Percentiles rank a stretch among this genome's conserved stretches.
Conservation (phyloP, 2,797 vertebrate species). For the Scolopax rusticola region DNA sequence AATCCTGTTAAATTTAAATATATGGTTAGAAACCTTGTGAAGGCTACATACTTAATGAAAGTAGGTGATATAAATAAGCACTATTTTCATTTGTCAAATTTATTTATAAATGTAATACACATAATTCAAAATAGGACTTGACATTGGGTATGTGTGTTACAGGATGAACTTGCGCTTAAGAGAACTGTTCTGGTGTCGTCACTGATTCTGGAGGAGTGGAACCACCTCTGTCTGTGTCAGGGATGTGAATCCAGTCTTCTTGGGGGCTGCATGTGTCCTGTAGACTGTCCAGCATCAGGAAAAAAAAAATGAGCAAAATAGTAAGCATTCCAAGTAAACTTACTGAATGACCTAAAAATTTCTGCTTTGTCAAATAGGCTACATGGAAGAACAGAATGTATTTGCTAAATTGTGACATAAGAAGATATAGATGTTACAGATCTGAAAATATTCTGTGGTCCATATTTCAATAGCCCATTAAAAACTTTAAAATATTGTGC, state of each 20-base stretch:
- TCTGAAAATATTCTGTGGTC: neutral
- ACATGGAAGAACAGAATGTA: neutral
- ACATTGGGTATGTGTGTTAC: too few species aligned
- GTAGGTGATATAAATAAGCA: too few species aligned
- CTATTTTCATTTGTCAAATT: too few species aligned
- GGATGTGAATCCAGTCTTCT: neutral
- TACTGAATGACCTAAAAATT: neutral
- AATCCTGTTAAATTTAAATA: too few species aligned
- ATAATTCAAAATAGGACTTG: neutral
- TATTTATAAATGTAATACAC: too few species aligned
- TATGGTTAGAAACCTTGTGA: too few species aligned
- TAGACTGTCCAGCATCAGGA: too few species aligned
- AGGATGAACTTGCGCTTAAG: neutral
- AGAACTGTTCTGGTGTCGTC: neutral
- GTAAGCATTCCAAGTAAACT: neutral
- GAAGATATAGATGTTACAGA: neutral
- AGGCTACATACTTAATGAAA: too few species aligned
- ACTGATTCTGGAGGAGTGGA: neutral
- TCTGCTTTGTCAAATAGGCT: neutral
- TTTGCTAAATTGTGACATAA: neutral
- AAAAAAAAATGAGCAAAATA: neutral
- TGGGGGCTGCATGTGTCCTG: neutral
- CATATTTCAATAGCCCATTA: neutral
- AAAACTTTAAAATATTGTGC: neutral
- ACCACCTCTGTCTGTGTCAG: neutral